phyloP scores from a whole-genome alignment of 1,140 invertebrate species.

The Calliphora vicina region DNA sequence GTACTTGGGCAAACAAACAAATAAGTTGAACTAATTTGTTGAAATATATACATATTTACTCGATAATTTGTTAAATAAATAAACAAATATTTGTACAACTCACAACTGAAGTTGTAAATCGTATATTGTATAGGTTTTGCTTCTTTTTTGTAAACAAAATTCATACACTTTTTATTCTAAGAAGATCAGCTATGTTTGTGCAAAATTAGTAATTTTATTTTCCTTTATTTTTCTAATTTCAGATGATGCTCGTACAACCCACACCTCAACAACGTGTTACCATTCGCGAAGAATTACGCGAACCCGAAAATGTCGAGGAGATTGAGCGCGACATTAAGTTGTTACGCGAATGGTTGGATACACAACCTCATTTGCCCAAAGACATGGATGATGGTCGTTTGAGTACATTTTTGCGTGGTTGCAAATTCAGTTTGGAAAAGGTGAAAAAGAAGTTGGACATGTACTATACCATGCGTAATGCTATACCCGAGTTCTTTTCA shows the following conservation, averaged over 20 bases:
- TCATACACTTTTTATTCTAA: too few species aligned
- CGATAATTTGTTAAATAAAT: too few species aligned
- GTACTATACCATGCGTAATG: slow-evolving; percentile 80
- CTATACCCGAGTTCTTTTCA: slow-evolving; percentile 82
- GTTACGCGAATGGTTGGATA: slow-evolving; percentile 75
- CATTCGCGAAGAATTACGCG: slow-evolving; percentile 80
- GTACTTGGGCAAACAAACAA: too few species aligned
- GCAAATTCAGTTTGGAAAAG: slow-evolving; percentile 84
- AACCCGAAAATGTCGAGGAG: slow-evolving; percentile 69
- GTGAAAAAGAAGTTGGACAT: slow-evolving; percentile 84
- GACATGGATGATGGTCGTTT: slow-evolving; percentile 75
- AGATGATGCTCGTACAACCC: slow-evolving; percentile 80
- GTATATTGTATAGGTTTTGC: too few species aligned
- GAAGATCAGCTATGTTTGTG: too few species aligned
- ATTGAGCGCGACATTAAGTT: slow-evolving; percentile 71
- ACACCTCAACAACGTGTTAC: slow-evolving; percentile 74
- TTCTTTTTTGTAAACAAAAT: too few species aligned
- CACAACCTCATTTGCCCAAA: slow-evolving; percentile 75
- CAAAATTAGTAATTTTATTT: too few species aligned
- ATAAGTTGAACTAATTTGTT: too few species aligned
- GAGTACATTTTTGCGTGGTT: slow-evolving; percentile 80
- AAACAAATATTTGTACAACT: too few species aligned
- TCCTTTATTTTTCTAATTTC: neutral
- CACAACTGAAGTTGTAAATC: too few species aligned
- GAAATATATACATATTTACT: too few species aligned